phyloP scores from a whole-genome alignment of 2,797 vertebrate species.

The Buphagus erythrorhynchus region DNA sequence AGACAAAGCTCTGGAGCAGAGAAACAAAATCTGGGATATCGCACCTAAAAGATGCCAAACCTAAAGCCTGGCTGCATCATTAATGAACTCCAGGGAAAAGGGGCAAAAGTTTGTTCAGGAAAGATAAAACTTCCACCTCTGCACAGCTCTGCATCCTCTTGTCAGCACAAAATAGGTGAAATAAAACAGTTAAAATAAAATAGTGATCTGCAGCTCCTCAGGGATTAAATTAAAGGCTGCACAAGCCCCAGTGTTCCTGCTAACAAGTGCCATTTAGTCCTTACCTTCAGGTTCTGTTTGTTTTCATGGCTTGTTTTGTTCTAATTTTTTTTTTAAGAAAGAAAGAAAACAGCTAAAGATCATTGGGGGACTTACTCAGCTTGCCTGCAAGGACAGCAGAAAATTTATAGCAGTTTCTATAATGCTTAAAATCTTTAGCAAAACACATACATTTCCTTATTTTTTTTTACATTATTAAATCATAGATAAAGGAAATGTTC shows the following conservation, averaged over 20 bases:
- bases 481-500: not conserved
- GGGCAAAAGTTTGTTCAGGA: not conserved
- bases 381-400: not conserved
- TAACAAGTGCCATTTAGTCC: not conserved
- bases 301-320: not conserved
- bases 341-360: not conserved
- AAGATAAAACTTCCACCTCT: not conserved
- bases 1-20: not conserved
- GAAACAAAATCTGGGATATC: not conserved
- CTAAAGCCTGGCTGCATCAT: not conserved
- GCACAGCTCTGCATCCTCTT: not conserved
- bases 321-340: not conserved
- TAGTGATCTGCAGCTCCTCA: not conserved
- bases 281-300: not conserved
- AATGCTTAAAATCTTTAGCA: not conserved
- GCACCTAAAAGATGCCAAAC: not conserved
- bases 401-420: not conserved
- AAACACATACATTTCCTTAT: not conserved
- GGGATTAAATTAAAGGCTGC: not conserved
- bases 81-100: not conserved
- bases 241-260: not conserved
- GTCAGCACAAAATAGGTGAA: not conserved
- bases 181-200: not conserved
- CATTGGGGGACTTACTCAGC: not conserved
- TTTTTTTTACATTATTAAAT: not conserved